Evolutionary conservation across 2,888 invertebrate species (phyloP), one percentile per base, ranked within the genome.

Genomic region (Apotomis betuletana): DNA sequence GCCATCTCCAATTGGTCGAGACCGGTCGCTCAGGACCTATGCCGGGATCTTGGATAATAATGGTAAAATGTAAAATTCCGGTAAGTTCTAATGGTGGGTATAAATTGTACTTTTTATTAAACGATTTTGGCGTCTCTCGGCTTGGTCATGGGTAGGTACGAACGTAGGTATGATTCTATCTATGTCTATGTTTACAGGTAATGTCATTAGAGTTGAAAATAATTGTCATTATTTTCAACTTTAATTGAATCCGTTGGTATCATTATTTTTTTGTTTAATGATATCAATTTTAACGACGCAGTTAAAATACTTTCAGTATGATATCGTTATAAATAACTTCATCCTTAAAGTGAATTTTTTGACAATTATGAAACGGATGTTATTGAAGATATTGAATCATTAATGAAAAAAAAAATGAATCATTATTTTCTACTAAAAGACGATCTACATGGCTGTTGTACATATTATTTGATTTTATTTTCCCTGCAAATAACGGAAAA

Each of bases 121-220:
- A 68, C 60, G 55, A 74, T 74, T 62, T 72, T 72, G 78, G 79
- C 82, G 87, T 84, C 85, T 79, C 77, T 82, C 85, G 87, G 87
- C 85, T 85, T 76, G 87, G 86, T 88, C 85, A 65, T 65, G 88
- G 41, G 88, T 87, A 87, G 88, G 88, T 88, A 88, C 86, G 74
- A 74, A 63, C 58, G 71, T 71, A 71, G 71, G 71, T 71, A 71
- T 71, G 62, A 70, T 70, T 71, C 55, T 61, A 61, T 70, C 9
- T 61, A 70, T 71, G 62, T 71, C 44, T 49, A 44, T 57, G 41
- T 62, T 71, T 58, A 62, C 67, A 71, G 71, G 71, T 71, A 57
- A 67, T 12, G 46, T 62, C 38, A 55, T 70, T 70, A 67, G 41
- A 58, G 60, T 67, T 70, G 46, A 54, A 49, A 65, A 44, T 64